Conservation (phyloP, 53 echinoderm and acorn worm species). For the Antedon mediterranea region DNA sequence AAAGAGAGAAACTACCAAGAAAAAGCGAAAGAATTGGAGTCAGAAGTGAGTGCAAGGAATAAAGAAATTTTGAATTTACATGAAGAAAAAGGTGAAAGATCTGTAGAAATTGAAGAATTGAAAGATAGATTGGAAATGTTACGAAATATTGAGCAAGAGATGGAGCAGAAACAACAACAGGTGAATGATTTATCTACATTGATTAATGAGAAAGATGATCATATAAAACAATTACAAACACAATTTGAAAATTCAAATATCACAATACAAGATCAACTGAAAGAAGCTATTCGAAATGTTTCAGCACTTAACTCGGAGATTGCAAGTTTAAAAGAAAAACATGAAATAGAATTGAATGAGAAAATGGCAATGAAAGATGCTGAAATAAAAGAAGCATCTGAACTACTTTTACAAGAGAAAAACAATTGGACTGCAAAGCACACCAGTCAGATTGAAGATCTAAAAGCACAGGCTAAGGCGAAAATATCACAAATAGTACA, state of each 20-base stretch:
- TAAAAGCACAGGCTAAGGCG: constrained; percentile 84
- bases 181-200: constrained; percentile 16
- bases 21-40: constrained; percentile 43
- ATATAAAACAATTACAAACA: constrained; percentile 8
- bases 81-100: constrained; percentile 23
- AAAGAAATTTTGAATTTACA: constrained; percentile 51
- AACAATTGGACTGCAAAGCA: constrained; percentile 18
- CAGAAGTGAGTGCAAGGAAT: constrained; percentile 62
- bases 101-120: constrained; percentile 11
- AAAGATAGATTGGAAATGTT: constrained; percentile 19
- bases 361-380: constrained; percentile 38
- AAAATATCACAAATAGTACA: constrained; percentile 38
- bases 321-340: background rate
- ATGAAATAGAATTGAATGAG: constrained; percentile 16
- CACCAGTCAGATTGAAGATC: constrained; percentile 64
- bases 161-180: constrained; percentile 21
- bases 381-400: constrained; percentile 14
- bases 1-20: constrained; percentile 5
- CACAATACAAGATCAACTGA: background rate
- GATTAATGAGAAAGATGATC: background rate
- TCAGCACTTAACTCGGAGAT: background rate
- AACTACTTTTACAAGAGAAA: constrained; percentile 11
- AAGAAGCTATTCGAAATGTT: background rate
- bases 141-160: constrained; percentile 18
- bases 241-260: background rate